Evolutionary conservation across 2,797 vertebrate genomes (phyloP).

Genomic region (Varecia variegata): DNA sequence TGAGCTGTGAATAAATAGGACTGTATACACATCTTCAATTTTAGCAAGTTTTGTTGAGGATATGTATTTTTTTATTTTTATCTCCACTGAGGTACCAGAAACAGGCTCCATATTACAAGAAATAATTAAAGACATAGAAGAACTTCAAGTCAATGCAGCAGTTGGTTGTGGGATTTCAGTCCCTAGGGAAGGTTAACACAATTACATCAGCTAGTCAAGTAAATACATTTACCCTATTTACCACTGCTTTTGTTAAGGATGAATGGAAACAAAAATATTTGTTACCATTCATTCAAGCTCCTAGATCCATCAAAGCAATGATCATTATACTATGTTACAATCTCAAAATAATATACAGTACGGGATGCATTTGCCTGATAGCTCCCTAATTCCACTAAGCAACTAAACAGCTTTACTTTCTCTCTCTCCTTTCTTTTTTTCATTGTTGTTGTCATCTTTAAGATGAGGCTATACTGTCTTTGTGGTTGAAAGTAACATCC

Average conservation of each 20-base stretch:
- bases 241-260: background rate
- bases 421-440: background rate
- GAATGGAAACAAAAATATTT: background rate
- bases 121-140: background rate
- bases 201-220: background rate
- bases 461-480: background rate
- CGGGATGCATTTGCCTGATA: background rate
- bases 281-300: background rate
- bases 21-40: background rate
- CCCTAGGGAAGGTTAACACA: background rate
- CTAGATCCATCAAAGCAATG: background rate
- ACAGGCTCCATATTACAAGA: background rate
- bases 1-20: background rate
- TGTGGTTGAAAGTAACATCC: background rate
- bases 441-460: background rate
- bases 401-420: background rate
- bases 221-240: background rate
- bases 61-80: background rate
- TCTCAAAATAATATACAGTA: background rate
- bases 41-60: background rate
- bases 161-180: background rate
- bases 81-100: background rate
- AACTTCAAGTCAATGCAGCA: background rate
- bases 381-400: background rate
- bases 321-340: background rate